These are phyloP conservation scores for Catharus minimus DNA, from an alignment of 2,113 vertebrate species.

Conservation along the genomic window DNA sequence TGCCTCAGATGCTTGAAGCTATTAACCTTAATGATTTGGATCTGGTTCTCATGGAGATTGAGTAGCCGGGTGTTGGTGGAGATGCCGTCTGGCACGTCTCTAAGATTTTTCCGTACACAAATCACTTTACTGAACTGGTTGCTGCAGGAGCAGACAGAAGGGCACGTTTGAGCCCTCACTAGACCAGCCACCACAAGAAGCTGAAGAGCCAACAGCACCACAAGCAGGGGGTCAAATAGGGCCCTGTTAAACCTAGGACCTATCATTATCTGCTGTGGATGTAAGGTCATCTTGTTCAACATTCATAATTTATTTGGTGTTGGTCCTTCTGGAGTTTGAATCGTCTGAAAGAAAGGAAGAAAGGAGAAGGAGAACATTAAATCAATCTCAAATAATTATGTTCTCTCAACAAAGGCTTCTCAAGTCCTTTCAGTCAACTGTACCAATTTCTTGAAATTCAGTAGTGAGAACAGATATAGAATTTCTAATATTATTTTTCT, in stretches of 20 bases:
- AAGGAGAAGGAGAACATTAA: conserved; percentile 54
- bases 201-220: conserved; percentile 98
- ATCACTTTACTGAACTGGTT: conserved; percentile 99
- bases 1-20: conserved; percentile 98
- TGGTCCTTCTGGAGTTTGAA: conserved; percentile 89
- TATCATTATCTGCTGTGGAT: conserved; percentile 99
- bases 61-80: conserved; percentile 96
- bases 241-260: conserved; percentile 99
- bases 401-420: neutral
- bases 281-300: conserved; percentile 99
- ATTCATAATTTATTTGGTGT: conserved; percentile 99
- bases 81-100: conserved; percentile 98
- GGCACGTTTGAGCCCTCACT: conserved; percentile 97
- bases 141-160: conserved; percentile 97
- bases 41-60: conserved; percentile 98
- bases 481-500: neutral
- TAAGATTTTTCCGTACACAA: conserved; percentile 91
- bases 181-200: conserved; percentile 96
- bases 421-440: neutral
- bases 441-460: neutral
- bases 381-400: neutral
- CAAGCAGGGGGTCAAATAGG: conserved; percentile 98
- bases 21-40: conserved; percentile 98
- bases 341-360: conserved; percentile 71
- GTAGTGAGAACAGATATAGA: neutral